Conservation (phyloP, 2,888 invertebrate genomes). For the Arenicola marina region DNA sequence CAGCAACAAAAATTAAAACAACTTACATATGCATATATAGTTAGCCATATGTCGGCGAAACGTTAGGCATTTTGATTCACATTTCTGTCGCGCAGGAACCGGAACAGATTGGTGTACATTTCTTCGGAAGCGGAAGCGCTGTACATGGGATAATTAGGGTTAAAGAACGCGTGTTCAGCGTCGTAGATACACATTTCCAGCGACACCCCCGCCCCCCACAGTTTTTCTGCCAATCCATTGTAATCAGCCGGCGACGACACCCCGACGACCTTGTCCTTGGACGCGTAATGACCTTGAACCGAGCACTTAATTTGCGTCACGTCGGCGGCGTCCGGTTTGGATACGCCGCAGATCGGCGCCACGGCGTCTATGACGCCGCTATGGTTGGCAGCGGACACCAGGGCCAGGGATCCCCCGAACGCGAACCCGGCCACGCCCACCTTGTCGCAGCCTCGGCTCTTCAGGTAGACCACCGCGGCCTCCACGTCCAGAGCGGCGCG, state of each 20-base stretch:
- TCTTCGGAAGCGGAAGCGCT: neutral
- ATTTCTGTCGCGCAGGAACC: neutral
- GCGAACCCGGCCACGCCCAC: neutral
- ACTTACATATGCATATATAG: too few relatives aligned
- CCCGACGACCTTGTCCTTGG: neutral
- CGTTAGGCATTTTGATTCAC: too few relatives aligned
- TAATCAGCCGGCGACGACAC: neutral
- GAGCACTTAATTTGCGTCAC: neutral
- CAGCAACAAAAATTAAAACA: too few relatives aligned
- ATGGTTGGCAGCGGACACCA: neutral
- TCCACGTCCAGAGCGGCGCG: neutral
- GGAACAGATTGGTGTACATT: neutral
- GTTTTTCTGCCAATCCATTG: neutral
- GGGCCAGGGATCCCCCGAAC: neutral
- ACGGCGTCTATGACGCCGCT: neutral
- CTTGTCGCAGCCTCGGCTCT: neutral
- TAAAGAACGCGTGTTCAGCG: neutral
- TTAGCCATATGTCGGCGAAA: too few relatives aligned
- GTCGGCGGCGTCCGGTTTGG: neutral
- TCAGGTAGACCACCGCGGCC: neutral
- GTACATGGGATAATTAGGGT: neutral
- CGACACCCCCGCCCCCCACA: neutral
- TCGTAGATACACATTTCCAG: conserved; percentile 3
- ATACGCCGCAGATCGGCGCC: neutral
- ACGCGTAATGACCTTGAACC: neutral